Conservation (phyloP, 2,113 vertebrate species). For the Poicephalus gulielmi region DNA sequence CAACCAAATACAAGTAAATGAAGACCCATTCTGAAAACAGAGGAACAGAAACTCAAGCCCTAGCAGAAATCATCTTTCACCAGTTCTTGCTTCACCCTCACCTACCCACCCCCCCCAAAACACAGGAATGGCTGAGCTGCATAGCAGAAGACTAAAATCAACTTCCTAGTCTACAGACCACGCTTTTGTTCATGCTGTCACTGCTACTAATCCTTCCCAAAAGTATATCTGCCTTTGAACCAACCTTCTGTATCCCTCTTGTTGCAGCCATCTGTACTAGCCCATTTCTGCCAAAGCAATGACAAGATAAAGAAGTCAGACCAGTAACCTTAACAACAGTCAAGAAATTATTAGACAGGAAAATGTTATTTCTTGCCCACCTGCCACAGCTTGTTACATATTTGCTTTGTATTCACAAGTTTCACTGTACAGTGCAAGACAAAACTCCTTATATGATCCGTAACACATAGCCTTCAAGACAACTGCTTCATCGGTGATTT, state of each 20-base stretch:
- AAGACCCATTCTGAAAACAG: neutral
- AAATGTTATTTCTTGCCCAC: neutral
- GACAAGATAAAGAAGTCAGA: neutral
- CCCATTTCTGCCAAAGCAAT: neutral
- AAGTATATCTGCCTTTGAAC: neutral
- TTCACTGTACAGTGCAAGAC: neutral
- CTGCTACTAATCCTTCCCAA: neutral
- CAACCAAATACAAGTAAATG: neutral
- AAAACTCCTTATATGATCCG: neutral
- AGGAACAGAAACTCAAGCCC: neutral
- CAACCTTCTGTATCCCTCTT: neutral
- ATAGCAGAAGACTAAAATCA: neutral
- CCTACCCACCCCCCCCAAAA: neutral
- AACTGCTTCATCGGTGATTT: neutral
- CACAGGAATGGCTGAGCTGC: neutral
- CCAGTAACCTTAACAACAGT: neutral
- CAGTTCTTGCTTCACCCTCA: neutral
- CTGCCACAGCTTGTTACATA: neutral
- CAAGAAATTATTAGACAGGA: neutral
- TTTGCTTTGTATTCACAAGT: neutral
- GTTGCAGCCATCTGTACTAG: neutral
- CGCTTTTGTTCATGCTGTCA: neutral
- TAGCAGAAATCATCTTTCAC: neutral
- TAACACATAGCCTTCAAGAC: neutral
- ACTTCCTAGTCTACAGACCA: neutral